These are phyloP conservation scores for Ranitomeya imitator DNA, from an alignment of 2,113 vertebrate species.

Conservation along the genomic window DNA sequence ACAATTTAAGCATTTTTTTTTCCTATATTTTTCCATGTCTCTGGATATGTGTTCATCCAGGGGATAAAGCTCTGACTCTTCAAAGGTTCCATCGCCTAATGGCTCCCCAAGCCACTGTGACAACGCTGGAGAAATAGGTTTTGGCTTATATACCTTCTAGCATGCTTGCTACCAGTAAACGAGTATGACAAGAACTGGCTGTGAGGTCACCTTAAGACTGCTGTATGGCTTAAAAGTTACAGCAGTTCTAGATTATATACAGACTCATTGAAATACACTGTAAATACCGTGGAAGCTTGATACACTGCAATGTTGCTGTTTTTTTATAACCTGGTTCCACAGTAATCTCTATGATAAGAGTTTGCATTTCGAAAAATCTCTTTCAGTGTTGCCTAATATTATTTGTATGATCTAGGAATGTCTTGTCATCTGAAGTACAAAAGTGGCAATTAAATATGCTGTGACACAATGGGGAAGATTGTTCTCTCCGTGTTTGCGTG, in stretches of 20 bases:
- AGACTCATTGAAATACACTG: background rate
- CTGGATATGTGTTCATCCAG: slow-evolving; percentile 45
- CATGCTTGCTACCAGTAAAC: slow-evolving; percentile 50
- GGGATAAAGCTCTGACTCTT: slow-evolving; percentile 46
- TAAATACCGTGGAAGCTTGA: slow-evolving; percentile 11
- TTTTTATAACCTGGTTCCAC: background rate
- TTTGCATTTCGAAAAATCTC: background rate
- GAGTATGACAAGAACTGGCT: slow-evolving; percentile 49
- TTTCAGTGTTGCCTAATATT: background rate
- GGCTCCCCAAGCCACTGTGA: slow-evolving; percentile 34
- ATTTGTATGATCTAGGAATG: too few relatives aligned
- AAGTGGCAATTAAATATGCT: too few relatives aligned
- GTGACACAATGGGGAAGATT: too few relatives aligned
- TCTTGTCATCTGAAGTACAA: too few relatives aligned
- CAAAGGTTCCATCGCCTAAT: slow-evolving; percentile 24
- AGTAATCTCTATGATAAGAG: background rate
- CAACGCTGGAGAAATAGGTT: slow-evolving; percentile 37
- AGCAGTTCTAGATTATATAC: slow-evolving; percentile 10
- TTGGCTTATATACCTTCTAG: slow-evolving; percentile 48
- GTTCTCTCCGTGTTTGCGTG: too few relatives aligned
- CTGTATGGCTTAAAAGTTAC: slow-evolving; percentile 12
- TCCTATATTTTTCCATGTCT: slow-evolving; percentile 3
- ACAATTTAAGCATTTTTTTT: slow-evolving; percentile 53
- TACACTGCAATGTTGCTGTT: background rate
- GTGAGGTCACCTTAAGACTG: slow-evolving; percentile 51